Conservation (phyloP, 2,888 invertebrate species). For the Drosophila diplacantha region DNA sequence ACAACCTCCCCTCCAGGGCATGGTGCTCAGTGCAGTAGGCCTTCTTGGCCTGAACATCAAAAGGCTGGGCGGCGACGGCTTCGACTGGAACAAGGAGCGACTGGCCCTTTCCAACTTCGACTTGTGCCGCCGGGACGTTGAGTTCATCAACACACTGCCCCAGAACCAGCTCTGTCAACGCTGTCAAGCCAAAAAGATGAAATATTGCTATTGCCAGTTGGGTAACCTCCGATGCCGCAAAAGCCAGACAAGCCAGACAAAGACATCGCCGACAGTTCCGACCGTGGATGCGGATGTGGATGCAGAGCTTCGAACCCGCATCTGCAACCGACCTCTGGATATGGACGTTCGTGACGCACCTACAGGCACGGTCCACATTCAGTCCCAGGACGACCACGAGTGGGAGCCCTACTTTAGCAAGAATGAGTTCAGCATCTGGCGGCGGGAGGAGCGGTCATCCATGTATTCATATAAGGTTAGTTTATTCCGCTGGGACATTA, state of each 20-base stretch:
- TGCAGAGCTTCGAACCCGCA: constrained; percentile 74
- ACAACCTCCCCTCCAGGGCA: constrained; percentile 79
- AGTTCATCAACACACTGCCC: constrained; percentile 79
- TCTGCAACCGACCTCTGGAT: constrained; percentile 73
- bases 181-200: constrained; percentile 71
- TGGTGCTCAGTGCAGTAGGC: constrained; percentile 80
- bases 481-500: neutral
- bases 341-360: constrained; percentile 35
- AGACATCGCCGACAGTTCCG: neutral
- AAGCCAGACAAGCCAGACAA: constrained; percentile 20
- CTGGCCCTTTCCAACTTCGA: constrained; percentile 80
- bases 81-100: constrained; percentile 82
- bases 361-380: constrained; percentile 51
- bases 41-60: constrained; percentile 78
- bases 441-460: constrained; percentile 84
- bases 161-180: constrained; percentile 79
- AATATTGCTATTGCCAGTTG: constrained; percentile 70
- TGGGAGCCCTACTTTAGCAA: constrained; percentile 88
- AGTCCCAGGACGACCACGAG: constrained; percentile 56
- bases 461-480: constrained; percentile 87
- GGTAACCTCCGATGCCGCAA: constrained; percentile 67
- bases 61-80: constrained; percentile 78
- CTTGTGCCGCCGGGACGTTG: constrained; percentile 80
- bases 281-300: constrained; percentile 4
- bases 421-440: constrained; percentile 89